phyloP scores from a whole-genome alignment of 1,140 invertebrate genomes.

The Papilio polyxenes region DNA sequence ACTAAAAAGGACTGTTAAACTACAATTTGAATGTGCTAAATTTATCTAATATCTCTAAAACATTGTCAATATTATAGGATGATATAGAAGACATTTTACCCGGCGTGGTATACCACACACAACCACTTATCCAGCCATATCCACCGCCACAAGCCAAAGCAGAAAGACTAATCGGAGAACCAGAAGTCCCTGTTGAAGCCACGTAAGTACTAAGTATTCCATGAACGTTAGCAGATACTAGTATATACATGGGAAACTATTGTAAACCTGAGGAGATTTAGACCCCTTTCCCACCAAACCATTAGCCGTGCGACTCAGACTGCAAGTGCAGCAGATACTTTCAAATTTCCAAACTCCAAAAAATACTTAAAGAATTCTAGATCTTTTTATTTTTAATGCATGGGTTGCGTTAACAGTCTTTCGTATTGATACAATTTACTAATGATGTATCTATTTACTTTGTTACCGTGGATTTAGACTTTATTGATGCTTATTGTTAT shows the following conservation, averaged over 20 bases:
- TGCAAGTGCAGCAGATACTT: too few species aligned
- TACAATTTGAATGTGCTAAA: too few species aligned
- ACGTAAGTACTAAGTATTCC: conserved; percentile 82
- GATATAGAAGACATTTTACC: conserved; percentile 79
- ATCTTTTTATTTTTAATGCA: neutral
- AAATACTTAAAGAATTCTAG: neutral
- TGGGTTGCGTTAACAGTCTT: conserved; percentile 2
- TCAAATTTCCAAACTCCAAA: neutral
- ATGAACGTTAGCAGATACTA: neutral
- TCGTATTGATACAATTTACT: too few species aligned
- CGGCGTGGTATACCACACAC: conserved; percentile 82
- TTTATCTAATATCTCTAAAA: neutral
- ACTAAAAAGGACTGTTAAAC: too few species aligned
- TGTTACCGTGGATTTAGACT: too few species aligned
- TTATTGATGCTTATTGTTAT: too few species aligned
- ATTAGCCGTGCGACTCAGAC: too few species aligned
- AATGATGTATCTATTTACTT: neutral
- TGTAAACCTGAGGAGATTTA: too few species aligned
- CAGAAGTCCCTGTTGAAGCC: conserved; percentile 86
- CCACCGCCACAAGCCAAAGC: conserved; percentile 84
- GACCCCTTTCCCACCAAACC: too few species aligned
- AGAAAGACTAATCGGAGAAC: conserved; percentile 86
- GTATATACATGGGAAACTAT: neutral
- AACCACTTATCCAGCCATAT: conserved; percentile 86
- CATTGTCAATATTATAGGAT: conserved; percentile 54